Evolutionary conservation across 2,888 invertebrate genomes (phyloP).

Genomic region (Lepeophtheirus nordmannii): DNA sequence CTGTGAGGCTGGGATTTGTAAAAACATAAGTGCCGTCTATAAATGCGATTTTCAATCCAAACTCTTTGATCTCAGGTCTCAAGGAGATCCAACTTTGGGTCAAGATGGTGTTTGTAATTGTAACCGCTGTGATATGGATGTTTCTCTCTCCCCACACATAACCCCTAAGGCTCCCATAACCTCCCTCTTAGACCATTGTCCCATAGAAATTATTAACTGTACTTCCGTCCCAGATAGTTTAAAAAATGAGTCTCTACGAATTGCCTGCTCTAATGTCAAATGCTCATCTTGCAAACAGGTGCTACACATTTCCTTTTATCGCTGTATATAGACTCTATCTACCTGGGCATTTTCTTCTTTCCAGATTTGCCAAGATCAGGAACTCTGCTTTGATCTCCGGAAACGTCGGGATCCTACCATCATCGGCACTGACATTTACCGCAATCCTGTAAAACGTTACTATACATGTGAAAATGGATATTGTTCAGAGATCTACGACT

Average conservation of each 20-base stretch:
- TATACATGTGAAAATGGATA: conserved; percentile 11
- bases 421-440: conserved; percentile 16
- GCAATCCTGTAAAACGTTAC: background rate
- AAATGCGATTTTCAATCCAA: conserved; percentile 10
- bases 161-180: background rate
- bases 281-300: conserved; percentile 10
- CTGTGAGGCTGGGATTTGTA: conserved; percentile 21
- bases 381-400: conserved; percentile 12
- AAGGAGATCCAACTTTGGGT: conserved; percentile 5
- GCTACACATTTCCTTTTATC: no score
- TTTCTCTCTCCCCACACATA: background rate
- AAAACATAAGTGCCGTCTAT: conserved; percentile 19
- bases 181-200: background rate
- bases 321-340: no score
- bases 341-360: no score
- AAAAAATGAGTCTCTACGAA: background rate
- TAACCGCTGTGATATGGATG: conserved; percentile 15
- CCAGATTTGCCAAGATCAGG: conserved; percentile 9
- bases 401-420: conserved; percentile 14
- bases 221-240: background rate
- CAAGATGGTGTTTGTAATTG: conserved; percentile 17
- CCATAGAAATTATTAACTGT: background rate
- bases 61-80: conserved; percentile 1
- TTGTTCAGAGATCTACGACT: conserved; percentile 20
- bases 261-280: background rate